A percentile compares a stretch with the other conserved stretches of the same genome.
Conservation (phyloP, 2,888 invertebrate species). For the Zaprionus lineosus region DNA sequence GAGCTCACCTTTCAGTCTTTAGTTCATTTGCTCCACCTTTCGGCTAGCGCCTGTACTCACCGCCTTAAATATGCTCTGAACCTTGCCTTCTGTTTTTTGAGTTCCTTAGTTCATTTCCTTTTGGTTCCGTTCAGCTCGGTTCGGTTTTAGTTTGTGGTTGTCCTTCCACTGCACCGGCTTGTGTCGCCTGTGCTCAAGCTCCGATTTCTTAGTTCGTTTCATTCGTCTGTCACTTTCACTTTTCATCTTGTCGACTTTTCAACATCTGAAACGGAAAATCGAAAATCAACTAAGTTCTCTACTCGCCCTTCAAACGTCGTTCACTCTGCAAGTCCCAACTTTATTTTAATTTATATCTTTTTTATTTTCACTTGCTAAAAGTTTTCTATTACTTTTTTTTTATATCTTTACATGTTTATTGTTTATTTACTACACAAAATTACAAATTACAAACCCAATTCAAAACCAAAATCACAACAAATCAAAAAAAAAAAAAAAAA, state of each 20-base stretch:
- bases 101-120: slow-evolving; percentile 18
- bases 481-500: slow-evolving; percentile 15
- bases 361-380: background rate
- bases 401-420: slow-evolving; percentile 38
- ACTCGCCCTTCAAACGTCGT: slow-evolving; percentile 27
- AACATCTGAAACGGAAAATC: slow-evolving; percentile 29
- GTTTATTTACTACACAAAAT: slow-evolving; percentile 32
- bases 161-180: slow-evolving; percentile 58
- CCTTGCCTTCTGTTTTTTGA: slow-evolving; percentile 11
- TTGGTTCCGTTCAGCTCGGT: slow-evolving; percentile 22
- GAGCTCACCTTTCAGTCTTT: slow-evolving; percentile 41
- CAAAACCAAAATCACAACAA: too few relatives aligned
- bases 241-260: slow-evolving; percentile 26
- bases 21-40: slow-evolving; percentile 51
- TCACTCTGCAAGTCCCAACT: slow-evolving; percentile 13
- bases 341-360: slow-evolving; percentile 6
- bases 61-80: slow-evolving; percentile 67
- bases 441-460: slow-evolving; percentile 28
- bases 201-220: slow-evolving; percentile 28
- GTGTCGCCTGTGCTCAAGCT: slow-evolving; percentile 47
- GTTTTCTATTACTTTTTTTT: slow-evolving; percentile 3
- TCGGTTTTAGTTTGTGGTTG: slow-evolving; percentile 42
- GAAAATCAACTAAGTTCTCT: slow-evolving; percentile 33
- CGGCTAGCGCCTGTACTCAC: slow-evolving; percentile 66
- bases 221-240: slow-evolving; percentile 29